Evolutionary conservation across 2,113 vertebrate species (phyloP).

Genomic region (Apodemus sylvaticus): DNA sequence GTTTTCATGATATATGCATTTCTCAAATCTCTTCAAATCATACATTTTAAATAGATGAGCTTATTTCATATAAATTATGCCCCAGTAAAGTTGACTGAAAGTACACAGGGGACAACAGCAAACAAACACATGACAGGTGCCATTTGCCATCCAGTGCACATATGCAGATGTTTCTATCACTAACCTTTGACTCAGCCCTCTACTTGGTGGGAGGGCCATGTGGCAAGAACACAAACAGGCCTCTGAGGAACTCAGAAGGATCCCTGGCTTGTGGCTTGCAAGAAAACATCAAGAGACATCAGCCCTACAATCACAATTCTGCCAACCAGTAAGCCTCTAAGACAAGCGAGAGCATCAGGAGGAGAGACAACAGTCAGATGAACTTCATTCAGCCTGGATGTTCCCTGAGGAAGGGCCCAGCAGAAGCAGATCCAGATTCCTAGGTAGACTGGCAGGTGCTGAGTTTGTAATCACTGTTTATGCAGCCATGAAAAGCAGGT

Average conservation of each 20-base stretch:
- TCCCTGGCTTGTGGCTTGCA: background rate
- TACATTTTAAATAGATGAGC: background rate
- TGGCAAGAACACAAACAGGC: background rate
- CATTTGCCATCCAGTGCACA: background rate
- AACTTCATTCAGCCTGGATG: background rate
- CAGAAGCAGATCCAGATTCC: background rate
- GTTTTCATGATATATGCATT: background rate
- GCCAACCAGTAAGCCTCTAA: background rate
- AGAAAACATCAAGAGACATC: background rate
- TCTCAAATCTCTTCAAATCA: slow-evolving; percentile 18
- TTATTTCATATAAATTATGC: background rate
- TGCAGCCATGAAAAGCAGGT: background rate
- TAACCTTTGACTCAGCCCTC: background rate
- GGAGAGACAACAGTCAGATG: background rate
- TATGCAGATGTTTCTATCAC: background rate
- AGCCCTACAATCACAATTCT: background rate
- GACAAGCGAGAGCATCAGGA: background rate
- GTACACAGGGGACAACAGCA: background rate
- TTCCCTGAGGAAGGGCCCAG: background rate
- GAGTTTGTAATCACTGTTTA: background rate
- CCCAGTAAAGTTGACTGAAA: slow-evolving; percentile 23
- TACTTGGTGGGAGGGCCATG: background rate
- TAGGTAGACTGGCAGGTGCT: background rate
- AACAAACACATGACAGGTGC: background rate
- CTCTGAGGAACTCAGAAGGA: background rate